Evolutionary conservation across 2,888 invertebrate species (phyloP), one percentile per base, ranked within the genome.

Genomic region (Metallyticus violacea): DNA sequence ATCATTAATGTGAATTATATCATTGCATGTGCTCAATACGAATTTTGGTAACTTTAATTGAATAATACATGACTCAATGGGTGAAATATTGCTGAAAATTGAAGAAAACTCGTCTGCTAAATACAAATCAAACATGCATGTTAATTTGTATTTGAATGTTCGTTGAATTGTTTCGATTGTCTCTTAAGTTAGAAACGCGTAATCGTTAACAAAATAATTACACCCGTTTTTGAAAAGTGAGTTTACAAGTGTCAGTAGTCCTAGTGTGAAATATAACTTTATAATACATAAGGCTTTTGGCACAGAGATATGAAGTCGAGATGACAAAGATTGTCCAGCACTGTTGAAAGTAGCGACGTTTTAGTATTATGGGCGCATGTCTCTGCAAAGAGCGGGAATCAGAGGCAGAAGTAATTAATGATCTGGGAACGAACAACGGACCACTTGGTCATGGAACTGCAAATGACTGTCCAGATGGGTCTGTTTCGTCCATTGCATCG

Each of bases 341-440:
- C 40, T 82, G 82, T 82, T 4, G 26, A 76, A 26, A 76, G 9
- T 7, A 25, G 77, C 28, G 78, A 9, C 25, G 25, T 22, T n/a
- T 26, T 27, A 25, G 62, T 79, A 86, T 78, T 86, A 97, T 97
- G 96, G 97, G 97, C 91, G 93, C 94, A 92, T 96, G 96, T 92
- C 94, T 96, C 91, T 96, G 96, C 91, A 96, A 95, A 91, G 94
- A 95, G 90, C 94, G 94, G 90, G 94, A 93, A 77, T 85, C 88
- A 28, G 84, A 79, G 26, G 79, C 80, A 22, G 86, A 86, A n/a
- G 81, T 30, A 76, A 79, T 79, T 26, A 77, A 81, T 15, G 76
- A 81, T 15, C 7, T 26, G 25, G 77, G 77, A 76, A 15, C 81
- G 15, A 81, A 85, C 7, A 87, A 85, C 79, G 85, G 85, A 5